phyloP scores from a whole-genome alignment of 2,113 vertebrate genomes.

The Rhynchomys soricoides region DNA sequence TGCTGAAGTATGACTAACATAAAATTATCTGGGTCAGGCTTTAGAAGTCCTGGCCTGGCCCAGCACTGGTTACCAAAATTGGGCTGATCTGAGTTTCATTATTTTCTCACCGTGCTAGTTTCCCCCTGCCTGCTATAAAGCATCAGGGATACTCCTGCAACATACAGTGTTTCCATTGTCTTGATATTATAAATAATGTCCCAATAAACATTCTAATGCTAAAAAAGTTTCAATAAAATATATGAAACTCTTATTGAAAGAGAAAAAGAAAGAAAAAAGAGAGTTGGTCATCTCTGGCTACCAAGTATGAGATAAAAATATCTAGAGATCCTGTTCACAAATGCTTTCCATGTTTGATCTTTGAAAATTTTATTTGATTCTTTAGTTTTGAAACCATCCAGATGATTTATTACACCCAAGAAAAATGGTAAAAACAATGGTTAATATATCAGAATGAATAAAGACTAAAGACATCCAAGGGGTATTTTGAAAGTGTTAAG shows the following conservation, averaged over 20 bases:
- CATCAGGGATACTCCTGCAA: neutral
- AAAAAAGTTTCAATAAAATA: neutral
- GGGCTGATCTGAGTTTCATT: neutral
- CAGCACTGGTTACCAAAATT: neutral
- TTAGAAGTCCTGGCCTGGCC: neutral
- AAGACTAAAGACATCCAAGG: neutral
- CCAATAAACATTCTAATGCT: neutral
- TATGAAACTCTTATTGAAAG: neutral
- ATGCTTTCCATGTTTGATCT: neutral
- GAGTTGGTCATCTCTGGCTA: neutral
- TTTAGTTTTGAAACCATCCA: neutral
- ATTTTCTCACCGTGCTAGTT: neutral
- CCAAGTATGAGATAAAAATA: neutral
- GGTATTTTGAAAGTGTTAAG: neutral
- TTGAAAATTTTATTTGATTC: neutral
- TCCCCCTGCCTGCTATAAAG: neutral
- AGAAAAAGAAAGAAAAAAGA: neutral
- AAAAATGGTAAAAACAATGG: neutral
- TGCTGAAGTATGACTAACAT: neutral
- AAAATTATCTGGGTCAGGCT: neutral
- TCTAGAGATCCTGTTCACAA: neutral
- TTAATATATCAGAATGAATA: neutral
- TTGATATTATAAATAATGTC: slow-evolving; percentile 20
- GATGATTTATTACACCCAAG: neutral
- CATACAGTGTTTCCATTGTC: neutral